Percentiles rank a stretch among this genome's conserved stretches.
phyloP scores from a whole-genome alignment of 1,140 invertebrate species.

The Triops longicaudatus region DNA sequence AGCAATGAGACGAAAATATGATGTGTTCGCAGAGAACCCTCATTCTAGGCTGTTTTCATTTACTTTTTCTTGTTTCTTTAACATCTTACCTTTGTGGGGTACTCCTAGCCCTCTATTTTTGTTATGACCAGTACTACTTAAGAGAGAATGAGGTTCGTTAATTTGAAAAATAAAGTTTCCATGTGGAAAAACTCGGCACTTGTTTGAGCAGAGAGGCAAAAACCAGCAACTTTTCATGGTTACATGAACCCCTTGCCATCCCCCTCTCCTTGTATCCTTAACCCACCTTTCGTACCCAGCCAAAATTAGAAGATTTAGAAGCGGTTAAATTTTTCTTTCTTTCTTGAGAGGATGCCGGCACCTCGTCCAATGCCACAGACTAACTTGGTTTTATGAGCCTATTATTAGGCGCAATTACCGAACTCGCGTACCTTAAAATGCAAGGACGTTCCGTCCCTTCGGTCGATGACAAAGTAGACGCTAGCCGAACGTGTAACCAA shows the following conservation, averaged over 20 bases:
- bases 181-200: background rate
- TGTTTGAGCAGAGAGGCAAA: slow-evolving; percentile 5
- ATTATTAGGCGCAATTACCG: background rate
- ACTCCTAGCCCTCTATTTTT: background rate
- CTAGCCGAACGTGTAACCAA: no score
- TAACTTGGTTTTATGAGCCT: background rate
- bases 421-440: background rate
- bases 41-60: background rate
- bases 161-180: background rate
- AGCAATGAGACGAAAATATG: background rate
- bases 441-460: background rate
- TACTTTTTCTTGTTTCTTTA: background rate
- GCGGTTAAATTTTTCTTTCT: background rate
- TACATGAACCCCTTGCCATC: background rate
- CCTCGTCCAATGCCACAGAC: background rate
- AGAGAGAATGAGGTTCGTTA: background rate
- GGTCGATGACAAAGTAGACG: slow-evolving; percentile 10
- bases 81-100: background rate
- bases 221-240: background rate
- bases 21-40: background rate
- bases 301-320: background rate
- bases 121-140: background rate
- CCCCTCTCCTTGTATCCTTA: background rate
- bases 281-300: background rate
- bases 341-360: background rate